Percentiles rank a stretch among this genome's conserved stretches.
Evolutionary conservation across 2,113 vertebrate genomes (phyloP).

Genomic region (Trogon melanurus): DNA sequence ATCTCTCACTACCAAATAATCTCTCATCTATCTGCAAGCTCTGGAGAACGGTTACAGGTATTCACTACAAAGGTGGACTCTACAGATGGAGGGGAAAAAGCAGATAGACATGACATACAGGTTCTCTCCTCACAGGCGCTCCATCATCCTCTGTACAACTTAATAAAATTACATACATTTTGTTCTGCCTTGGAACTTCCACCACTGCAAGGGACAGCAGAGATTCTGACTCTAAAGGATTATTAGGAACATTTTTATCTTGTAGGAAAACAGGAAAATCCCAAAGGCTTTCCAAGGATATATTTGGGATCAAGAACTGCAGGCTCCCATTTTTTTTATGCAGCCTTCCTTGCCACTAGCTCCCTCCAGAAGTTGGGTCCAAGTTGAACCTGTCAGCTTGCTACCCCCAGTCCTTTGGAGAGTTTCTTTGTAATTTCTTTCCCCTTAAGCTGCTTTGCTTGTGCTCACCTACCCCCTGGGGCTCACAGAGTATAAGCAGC

Average conservation of each 20-base stretch:
- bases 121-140: not conserved
- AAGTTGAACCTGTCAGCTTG: not conserved
- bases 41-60: not conserved
- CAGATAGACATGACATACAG: not conserved
- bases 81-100: not conserved
- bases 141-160: not conserved
- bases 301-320: not conserved
- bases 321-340: not conserved
- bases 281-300: not conserved
- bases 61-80: not conserved
- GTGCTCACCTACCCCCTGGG: slow-evolving; percentile 56
- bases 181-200: not conserved
- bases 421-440: slow-evolving; percentile 54
- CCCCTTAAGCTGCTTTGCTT: slow-evolving; percentile 42
- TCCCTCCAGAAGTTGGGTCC: not conserved
- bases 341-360: not conserved
- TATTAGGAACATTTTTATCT: not conserved
- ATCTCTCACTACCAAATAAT: not conserved
- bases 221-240: not conserved
- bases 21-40: not conserved
- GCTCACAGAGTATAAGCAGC: slow-evolving; percentile 35
- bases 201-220: not conserved
- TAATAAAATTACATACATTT: not conserved
- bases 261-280: not conserved
- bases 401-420: slow-evolving; percentile 20